These are phyloP conservation scores for Psittacula echo DNA, from an alignment of 2,797 vertebrate species.

Conservation along the genomic window DNA sequence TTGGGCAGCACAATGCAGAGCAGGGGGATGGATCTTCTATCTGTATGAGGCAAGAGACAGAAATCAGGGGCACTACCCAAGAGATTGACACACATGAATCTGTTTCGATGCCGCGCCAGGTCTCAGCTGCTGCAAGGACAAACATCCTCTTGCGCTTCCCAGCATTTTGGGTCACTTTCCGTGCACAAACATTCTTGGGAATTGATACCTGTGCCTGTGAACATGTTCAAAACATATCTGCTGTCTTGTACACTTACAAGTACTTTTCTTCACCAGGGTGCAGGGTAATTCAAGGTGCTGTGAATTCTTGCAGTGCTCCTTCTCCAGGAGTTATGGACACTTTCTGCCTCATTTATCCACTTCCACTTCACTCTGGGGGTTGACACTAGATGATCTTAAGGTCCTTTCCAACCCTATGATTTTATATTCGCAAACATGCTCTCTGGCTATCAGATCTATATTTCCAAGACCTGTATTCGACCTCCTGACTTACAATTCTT, in stretches of 20 bases:
- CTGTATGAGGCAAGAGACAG: neutral
- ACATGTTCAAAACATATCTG: rapidly evolving
- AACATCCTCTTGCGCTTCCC: neutral
- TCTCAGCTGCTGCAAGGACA: neutral
- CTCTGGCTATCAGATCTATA: neutral
- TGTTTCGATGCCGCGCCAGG: rapidly evolving
- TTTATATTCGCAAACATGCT: neutral
- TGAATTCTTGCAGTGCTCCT: neutral
- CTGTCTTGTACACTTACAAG: rapidly evolving
- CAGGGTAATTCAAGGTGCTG: neutral
- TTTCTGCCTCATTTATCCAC: neutral
- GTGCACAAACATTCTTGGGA: neutral
- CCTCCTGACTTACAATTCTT: neutral
- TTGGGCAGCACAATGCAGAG: rapidly evolving
- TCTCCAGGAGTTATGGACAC: neutral
- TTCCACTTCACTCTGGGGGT: neutral
- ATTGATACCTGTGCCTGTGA: neutral
- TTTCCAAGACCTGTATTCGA: neutral
- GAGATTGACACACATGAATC: neutral
- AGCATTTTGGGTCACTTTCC: neutral
- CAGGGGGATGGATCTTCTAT: neutral
- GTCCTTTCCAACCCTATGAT: neutral
- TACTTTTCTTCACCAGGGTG: neutral
- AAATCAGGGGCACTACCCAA: neutral
- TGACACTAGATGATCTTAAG: neutral